Conservation (phyloP, 35 echinoderm and acorn worm genomes). For the Apostichopus californicus region DNA sequence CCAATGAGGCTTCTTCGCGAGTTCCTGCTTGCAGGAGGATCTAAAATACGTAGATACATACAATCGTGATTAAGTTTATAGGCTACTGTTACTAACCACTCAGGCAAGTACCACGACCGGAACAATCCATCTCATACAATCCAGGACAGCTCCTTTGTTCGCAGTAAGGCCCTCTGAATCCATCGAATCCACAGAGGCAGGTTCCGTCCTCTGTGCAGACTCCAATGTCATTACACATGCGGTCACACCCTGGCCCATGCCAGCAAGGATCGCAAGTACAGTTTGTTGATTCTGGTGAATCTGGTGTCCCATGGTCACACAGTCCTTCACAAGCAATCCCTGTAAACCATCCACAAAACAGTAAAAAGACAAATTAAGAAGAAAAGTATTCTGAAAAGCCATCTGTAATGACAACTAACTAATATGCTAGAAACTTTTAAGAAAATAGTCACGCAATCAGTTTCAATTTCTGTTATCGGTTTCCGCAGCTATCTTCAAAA, state of each 20-base stretch:
- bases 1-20: no score
- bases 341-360: neutral
- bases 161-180: constrained; percentile 79
- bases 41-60: no score
- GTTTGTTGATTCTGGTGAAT: constrained; percentile 79
- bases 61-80: no score
- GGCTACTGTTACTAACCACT: neutral
- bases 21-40: no score
- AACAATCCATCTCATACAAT: constrained; percentile 67
- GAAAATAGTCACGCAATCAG: no score
- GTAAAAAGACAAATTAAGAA: no score
- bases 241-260: constrained; percentile 71
- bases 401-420: no score
- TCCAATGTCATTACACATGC: constrained; percentile 63
- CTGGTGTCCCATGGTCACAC: constrained; percentile 70
- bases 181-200: constrained; percentile 74
- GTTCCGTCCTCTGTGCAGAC: constrained; percentile 66
- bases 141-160: constrained; percentile 76
- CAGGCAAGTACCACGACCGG: constrained; percentile 73
- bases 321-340: constrained; percentile 74
- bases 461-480: no score
- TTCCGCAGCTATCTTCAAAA: no score
- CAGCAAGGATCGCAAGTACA: constrained; percentile 88
- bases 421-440: no score
- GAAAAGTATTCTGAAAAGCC: no score